Evolutionary conservation across 2,113 vertebrate genomes (phyloP).

Genomic region (Blennius ocellaris): DNA sequence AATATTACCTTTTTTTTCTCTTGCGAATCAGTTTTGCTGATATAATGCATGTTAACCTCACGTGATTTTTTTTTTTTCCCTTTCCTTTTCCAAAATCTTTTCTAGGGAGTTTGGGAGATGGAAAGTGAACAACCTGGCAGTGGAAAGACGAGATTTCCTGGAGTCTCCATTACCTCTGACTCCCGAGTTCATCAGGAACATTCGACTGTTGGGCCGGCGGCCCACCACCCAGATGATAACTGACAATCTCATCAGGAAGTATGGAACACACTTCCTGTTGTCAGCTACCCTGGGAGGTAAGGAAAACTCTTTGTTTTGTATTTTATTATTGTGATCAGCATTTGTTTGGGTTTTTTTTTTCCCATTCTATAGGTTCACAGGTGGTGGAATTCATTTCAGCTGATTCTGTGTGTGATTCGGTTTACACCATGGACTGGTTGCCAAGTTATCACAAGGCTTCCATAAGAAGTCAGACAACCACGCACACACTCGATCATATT

Average conservation of each 20-base stretch:
- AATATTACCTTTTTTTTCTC: too few relatives aligned
- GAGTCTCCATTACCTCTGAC: constrained; percentile 93
- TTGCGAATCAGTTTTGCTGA: neutral
- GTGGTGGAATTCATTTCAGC: too few relatives aligned
- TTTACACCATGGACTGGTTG: too few relatives aligned
- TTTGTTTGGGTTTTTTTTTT: too few relatives aligned
- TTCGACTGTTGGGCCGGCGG: constrained; percentile 92
- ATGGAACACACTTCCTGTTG: constrained; percentile 96
- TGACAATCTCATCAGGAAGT: constrained; percentile 98
- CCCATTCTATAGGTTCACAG: too few relatives aligned
- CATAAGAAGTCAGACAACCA: too few relatives aligned
- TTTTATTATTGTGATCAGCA: too few relatives aligned
- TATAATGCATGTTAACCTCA: neutral
- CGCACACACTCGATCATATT: too few relatives aligned
- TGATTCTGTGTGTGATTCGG: too few relatives aligned
- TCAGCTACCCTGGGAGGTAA: constrained; percentile 97
- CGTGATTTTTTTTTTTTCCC: neutral
- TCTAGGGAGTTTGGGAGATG: constrained; percentile 96
- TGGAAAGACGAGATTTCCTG: constrained; percentile 94
- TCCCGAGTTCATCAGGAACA: constrained; percentile 95
- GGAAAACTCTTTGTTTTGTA: too few relatives aligned
- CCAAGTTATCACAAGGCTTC: too few relatives aligned
- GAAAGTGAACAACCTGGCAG: constrained; percentile 98
- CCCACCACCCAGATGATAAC: constrained; percentile 93
- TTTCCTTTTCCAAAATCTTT: constrained; percentile 30